phyloP scores from a whole-genome alignment of 2,888 invertebrate species.

The Liodrosophila aerea region DNA sequence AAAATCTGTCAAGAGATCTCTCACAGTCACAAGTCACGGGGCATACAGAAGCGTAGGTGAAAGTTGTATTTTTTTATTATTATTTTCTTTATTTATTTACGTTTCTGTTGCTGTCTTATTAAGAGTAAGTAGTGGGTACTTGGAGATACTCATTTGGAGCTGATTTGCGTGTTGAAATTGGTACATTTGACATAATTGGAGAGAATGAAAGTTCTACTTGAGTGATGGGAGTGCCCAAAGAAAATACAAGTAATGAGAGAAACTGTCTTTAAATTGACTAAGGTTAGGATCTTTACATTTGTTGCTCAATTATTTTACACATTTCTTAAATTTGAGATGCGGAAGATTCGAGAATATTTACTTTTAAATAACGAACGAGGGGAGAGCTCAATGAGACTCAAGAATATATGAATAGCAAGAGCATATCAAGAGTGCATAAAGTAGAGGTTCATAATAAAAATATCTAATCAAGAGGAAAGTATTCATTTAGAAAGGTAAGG shows the following conservation, averaged over 20 bases:
- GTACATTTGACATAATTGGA: constrained; percentile 9
- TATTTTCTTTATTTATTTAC: constrained; percentile 11
- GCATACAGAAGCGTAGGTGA: constrained; percentile 38
- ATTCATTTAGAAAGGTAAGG: too few species aligned
- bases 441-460: too few species aligned
- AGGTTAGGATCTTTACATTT: too few species aligned
- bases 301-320: too few species aligned
- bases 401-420: too few species aligned
- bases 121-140: constrained; percentile 17
- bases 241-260: not conserved
- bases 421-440: too few species aligned
- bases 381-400: too few species aligned
- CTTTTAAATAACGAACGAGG: too few species aligned
- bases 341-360: too few species aligned
- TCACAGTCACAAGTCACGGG: constrained; percentile 13
- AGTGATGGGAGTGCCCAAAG: not conserved
- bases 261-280: not conserved
- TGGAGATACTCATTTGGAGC: constrained; percentile 3
- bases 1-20: constrained; percentile 45
- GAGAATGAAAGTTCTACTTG: constrained; percentile 23
- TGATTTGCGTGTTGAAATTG: constrained; percentile 15
- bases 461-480: too few species aligned
- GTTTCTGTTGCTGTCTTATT: constrained; percentile 6
- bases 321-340: too few species aligned
- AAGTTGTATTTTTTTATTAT: constrained; percentile 36